Base-by-base conservation (phyloP, 2,888 invertebrate species). In the Phorcus lineatus region DNA sequence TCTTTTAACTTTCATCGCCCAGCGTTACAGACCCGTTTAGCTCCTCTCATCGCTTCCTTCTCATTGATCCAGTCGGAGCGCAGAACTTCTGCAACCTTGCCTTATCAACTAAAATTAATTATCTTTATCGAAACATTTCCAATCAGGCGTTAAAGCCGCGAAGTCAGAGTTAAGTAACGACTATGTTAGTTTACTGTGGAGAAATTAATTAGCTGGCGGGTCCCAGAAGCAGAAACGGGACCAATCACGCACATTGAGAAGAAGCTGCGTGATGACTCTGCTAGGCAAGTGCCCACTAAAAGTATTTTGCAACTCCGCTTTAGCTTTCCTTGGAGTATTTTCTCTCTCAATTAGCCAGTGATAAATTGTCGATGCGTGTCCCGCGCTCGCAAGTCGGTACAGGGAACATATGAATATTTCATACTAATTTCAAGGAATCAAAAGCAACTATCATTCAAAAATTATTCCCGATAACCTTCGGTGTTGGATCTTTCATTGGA, bases 391-490 rank as follows among this genome's bases (percentile, higher is more conserved):
- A 54, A 40, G 19, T 31, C 54, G 31, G 55, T 31, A 53, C 76
- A 54, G 55, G 55, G 36, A 19, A n/a, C 28, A 55, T 36, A 76
- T 76, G 31, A 76, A 76, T 76, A 76, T 76, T 76, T 76, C 31
- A 76, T 76, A 76, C 54, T 76, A 76, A 76, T 76, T 76, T 76
- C 55, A 53, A 55, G 54, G 53, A 76, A 76, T 76, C 76, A 76
- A 76, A 76, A 76, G 54, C 55, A 76, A 31, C 76, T 31, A 76
- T 76, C 76, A 76, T 76, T 76, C 54, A 76, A 76, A 76, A 76
- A 76, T 76, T 76, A 76, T 55, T 31, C 17, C 16, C 16, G 76
- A 75, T 54, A 76, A 76, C 70, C 70, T 36, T 17, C 36, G 36
- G 36, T 36, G 36, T 31, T 31, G 31, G 70, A 70, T 36, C 70